Percentiles rank a stretch among this genome's conserved stretches.
phyloP scores from a whole-genome alignment of 2,888 invertebrate genomes.

The Plemyria rubiginata region DNA sequence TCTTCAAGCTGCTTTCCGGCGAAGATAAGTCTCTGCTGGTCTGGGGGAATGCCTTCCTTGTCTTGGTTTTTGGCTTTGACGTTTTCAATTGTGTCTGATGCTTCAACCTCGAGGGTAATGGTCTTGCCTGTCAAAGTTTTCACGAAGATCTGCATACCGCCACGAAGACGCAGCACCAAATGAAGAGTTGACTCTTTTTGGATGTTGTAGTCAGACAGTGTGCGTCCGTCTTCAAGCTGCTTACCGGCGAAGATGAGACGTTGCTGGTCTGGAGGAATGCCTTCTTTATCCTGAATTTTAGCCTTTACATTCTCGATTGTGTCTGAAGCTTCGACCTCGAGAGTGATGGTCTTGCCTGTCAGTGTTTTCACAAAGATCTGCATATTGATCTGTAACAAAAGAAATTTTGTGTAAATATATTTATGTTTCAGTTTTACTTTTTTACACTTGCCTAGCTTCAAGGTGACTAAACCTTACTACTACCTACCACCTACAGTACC shows the following conservation, averaged over 20 bases:
- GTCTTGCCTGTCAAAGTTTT: constrained; percentile 51
- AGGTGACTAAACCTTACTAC: not conserved
- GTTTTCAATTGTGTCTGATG: constrained; percentile 40
- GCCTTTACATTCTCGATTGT: constrained; percentile 54
- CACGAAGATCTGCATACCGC: constrained; percentile 60
- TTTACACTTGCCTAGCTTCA: not conserved
- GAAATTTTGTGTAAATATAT: not conserved
- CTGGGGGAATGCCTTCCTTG: constrained; percentile 40
- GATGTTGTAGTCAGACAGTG: constrained; percentile 56
- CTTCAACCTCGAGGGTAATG: constrained; percentile 40
- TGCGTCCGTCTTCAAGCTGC: constrained; percentile 57
- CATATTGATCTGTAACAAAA: constrained; percentile 51
- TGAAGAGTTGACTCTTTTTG: constrained; percentile 60
- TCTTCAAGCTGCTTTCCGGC: constrained; percentile 4
- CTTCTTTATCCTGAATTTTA: constrained; percentile 53
- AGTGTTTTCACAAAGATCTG: constrained; percentile 48
- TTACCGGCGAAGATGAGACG: constrained; percentile 53
- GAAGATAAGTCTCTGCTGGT: constrained; percentile 78
- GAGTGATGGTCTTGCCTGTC: constrained; percentile 51
- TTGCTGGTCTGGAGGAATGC: constrained; percentile 54
- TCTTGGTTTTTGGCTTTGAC: constrained; percentile 23
- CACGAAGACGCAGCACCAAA: constrained; percentile 53
- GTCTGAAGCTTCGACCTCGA: constrained; percentile 51
- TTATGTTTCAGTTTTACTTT: too few species aligned
- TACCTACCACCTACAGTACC: too few species aligned